Evolutionary conservation across 2,797 vertebrate species (phyloP).

Genomic region (Danionella dracula): DNA sequence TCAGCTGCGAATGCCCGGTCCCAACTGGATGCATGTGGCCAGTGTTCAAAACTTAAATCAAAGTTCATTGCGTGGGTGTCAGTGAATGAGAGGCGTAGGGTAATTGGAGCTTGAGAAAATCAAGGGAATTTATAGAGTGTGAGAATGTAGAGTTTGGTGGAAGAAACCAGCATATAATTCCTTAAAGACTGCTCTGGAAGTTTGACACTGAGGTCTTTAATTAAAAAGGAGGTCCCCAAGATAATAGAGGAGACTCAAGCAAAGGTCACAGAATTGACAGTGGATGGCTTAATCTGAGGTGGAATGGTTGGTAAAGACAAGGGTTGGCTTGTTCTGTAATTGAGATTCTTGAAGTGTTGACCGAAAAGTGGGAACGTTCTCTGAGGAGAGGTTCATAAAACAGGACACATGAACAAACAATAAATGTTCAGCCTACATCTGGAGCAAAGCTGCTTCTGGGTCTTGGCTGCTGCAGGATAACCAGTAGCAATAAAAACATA

Average conservation of each 20-base stretch:
- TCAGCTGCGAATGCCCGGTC: not conserved
- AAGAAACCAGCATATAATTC: not conserved
- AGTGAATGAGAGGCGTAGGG: not conserved
- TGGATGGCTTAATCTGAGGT: constrained; percentile 67
- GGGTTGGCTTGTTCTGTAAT: constrained; percentile 61
- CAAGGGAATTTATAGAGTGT: not conserved
- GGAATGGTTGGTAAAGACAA: constrained; percentile 74
- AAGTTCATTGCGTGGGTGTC: not conserved
- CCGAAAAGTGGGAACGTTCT: constrained; percentile 40
- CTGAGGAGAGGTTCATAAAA: constrained; percentile 61
- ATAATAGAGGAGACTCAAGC: constrained; percentile 60
- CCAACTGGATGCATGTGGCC: constrained; percentile 3
- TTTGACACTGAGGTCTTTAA: constrained; percentile 69
- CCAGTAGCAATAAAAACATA: not conserved
- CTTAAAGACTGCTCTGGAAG: constrained; percentile 39
- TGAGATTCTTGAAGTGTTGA: constrained; percentile 60
- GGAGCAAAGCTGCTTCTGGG: constrained; percentile 50
- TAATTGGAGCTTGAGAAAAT: not conserved
- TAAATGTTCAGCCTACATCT: constrained; percentile 59
- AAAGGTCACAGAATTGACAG: constrained; percentile 74
- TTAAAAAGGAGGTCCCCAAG: constrained; percentile 55
- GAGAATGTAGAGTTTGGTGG: constrained; percentile 12
- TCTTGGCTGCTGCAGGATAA: constrained; percentile 41
- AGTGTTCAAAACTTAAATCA: not conserved
- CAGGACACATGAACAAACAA: constrained; percentile 62